Evolutionary conservation across 1,140 invertebrate genomes (phyloP).

Genomic region (Scaptomyza montana): DNA sequence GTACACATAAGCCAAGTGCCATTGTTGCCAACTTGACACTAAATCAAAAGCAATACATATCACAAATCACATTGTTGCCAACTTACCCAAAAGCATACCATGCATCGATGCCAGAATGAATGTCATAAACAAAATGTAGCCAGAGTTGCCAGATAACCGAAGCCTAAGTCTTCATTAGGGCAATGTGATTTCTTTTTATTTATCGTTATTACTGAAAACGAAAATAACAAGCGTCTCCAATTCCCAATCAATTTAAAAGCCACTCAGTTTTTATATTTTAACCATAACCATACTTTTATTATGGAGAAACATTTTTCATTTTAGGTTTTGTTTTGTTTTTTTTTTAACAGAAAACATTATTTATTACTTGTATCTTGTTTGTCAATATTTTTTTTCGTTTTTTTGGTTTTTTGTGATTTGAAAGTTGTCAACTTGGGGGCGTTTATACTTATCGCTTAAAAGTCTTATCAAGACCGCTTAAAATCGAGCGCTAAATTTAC

Average conservation of each 20-base stretch:
- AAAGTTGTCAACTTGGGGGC: constrained; percentile 51
- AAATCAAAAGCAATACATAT: neutral
- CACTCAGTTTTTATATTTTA: constrained; percentile 52
- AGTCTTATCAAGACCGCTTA: constrained; percentile 80
- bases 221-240: too few relatives aligned
- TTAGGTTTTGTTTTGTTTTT: constrained; percentile 45
- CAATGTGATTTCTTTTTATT: neutral
- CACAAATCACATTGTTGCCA: constrained; percentile 4
- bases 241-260: neutral
- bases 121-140: neutral
- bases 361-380: constrained; percentile 40
- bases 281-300: constrained; percentile 79
- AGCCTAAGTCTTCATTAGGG: neutral
- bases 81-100: neutral
- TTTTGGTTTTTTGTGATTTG: constrained; percentile 50
- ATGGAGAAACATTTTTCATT: constrained; percentile 77
- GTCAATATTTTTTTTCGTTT: constrained; percentile 40
- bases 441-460: constrained; percentile 66
- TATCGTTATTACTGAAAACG: neutral
- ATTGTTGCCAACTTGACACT: constrained; percentile 5
- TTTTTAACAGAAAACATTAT: constrained; percentile 75
- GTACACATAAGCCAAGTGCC: neutral
- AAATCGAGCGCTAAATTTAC: constrained; percentile 77
- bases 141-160: neutral
- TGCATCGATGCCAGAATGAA: neutral